Evolutionary conservation across 1,140 invertebrate species (phyloP), one percentile per base, ranked within the genome.

Genomic region (Hetaerina americana): DNA sequence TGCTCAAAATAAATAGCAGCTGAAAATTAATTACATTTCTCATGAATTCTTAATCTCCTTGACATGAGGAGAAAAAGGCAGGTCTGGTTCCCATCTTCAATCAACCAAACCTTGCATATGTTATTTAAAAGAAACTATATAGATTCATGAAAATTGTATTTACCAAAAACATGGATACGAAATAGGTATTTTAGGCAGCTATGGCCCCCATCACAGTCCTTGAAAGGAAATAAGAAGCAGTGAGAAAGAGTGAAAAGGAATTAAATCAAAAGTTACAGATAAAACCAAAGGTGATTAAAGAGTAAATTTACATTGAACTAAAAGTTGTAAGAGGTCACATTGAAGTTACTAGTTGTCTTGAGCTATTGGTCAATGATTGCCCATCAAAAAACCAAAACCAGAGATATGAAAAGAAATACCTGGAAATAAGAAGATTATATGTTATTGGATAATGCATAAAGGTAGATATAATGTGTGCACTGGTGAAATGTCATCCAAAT

Each of bases 131-230:
- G n/a, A n/a, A 57, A 57, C 40, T 18, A 18, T 57, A 18, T 18
- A 10, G 40, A 57, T 57, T 12, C 40, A 57, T 57, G 2, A 57
- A 57, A 57, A 57, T 57, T 57, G 27, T 68, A 26, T 68, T 68
- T 68, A 68, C 67, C 78, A 77, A 76, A 77, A 74, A 81, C 79
- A 78, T 73, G 72, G 73, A 76, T 76, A 76, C 83, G 84, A 80
- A 85, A 85, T 80, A 86, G 82, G 80, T 84, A 85, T 83, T 83
- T 86, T 81, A 87, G 83, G 85, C 86, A 87, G 84, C 85, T 87
- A 82, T 84, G 84, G 79, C 85, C 83, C 78, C 85, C 85, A 82
- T 87, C 84, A 78, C 83, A 84, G 75, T 77, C 76, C 76, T 77
- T 76, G 66, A 77, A 77, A 73, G 72, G 70, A 72, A 72, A 73